These are phyloP conservation scores for Cryptocephalus primarius DNA, from an alignment of 2,888 invertebrate genomes.

Conservation along the genomic window DNA sequence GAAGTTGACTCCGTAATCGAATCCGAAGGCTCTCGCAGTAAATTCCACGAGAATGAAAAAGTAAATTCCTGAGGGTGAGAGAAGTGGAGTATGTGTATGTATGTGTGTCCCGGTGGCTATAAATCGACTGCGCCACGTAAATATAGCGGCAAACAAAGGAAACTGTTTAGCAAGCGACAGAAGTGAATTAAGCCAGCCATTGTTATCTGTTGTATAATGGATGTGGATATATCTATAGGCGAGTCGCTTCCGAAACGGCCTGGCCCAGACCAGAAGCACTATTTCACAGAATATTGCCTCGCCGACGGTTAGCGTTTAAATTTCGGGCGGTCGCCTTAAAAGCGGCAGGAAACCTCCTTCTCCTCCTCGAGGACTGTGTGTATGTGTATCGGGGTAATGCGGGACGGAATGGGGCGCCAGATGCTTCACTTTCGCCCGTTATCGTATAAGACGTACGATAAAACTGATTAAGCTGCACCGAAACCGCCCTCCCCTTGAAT, in stretches of 20 bases:
- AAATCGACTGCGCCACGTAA: slow-evolving; percentile 28
- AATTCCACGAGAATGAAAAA: too few relatives aligned
- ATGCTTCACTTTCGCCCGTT: slow-evolving; percentile 6
- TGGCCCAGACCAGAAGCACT: slow-evolving; percentile 22
- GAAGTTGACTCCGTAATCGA: too few relatives aligned
- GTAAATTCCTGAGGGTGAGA: too few relatives aligned
- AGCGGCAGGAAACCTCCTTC: slow-evolving; percentile 1
- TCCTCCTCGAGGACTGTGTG: too few relatives aligned
- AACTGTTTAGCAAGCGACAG: slow-evolving; percentile 34
- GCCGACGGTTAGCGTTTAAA: slow-evolving; percentile 14
- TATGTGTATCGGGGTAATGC: too few relatives aligned
- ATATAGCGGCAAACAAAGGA: slow-evolving; percentile 33
- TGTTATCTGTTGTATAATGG: slow-evolving; percentile 36
- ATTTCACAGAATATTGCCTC: slow-evolving; percentile 30
- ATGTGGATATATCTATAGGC: slow-evolving; percentile 31
- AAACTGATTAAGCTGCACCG: slow-evolving; percentile 8
- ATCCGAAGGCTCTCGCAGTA: too few relatives aligned
- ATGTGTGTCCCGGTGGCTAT: slow-evolving; percentile 5
- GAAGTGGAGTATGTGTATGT: too few relatives aligned
- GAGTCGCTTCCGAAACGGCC: slow-evolving; percentile 25
- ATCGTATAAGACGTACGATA: slow-evolving; percentile 7
- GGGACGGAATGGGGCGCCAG: too few relatives aligned
- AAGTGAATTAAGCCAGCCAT: slow-evolving; percentile 35
- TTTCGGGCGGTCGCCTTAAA: slow-evolving; percentile 9
- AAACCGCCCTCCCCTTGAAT: neutral